phyloP scores from a whole-genome alignment of 2,797 vertebrate genomes.

The Carduelis carduelis region DNA sequence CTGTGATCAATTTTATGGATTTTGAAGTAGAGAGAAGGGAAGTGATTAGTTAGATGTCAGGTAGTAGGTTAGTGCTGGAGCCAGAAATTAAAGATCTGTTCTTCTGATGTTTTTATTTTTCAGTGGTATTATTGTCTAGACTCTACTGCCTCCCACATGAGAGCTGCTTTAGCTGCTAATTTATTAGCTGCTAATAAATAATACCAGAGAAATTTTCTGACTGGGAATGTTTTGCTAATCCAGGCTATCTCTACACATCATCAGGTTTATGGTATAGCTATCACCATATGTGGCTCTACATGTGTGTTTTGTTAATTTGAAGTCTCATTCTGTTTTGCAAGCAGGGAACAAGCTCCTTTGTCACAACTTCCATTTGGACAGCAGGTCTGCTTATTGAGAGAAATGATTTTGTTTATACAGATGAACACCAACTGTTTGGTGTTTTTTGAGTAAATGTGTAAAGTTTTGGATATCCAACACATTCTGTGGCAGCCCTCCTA shows the following conservation, averaged over 20 bases:
- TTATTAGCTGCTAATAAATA: not conserved
- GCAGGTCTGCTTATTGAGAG: not conserved
- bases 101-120: not conserved
- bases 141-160: not conserved
- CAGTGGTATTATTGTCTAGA: not conserved
- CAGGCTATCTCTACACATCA: not conserved
- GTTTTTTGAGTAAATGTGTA: not conserved
- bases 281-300: not conserved
- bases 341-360: not conserved
- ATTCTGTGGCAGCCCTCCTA: not conserved
- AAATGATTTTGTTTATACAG: not conserved
- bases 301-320: not conserved
- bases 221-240: slow-evolving; percentile 21
- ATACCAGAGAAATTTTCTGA: not conserved
- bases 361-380: not conserved
- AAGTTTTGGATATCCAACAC: not conserved
- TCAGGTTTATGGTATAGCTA: not conserved
- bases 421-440: not conserved
- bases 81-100: not conserved
- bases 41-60: not conserved
- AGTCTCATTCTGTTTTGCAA: not conserved
- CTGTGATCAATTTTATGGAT: not conserved
- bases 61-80: not conserved
- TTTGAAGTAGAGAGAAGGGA: not conserved
- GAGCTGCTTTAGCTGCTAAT: not conserved